phyloP scores from a whole-genome alignment of 2,888 invertebrate species.

The Lypha dubia region DNA sequence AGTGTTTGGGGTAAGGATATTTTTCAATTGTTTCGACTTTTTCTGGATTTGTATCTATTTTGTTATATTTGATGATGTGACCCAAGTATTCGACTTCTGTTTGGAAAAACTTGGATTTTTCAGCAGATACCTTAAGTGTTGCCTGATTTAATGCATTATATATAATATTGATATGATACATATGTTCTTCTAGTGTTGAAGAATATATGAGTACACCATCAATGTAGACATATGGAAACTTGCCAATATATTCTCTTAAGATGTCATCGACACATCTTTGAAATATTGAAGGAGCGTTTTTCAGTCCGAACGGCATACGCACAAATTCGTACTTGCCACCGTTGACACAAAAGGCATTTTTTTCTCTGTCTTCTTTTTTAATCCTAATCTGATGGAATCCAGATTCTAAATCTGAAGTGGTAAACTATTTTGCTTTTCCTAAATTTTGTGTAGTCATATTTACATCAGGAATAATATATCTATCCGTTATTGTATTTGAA shows the following conservation, averaged over 20 bases:
- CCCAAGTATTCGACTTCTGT: not conserved
- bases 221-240: conserved; percentile 42
- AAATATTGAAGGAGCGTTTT: too few species aligned
- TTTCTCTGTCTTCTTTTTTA: too few species aligned
- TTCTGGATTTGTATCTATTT: not conserved
- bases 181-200: not conserved
- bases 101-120: too few species aligned
- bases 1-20: not conserved
- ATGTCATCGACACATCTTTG: too few species aligned
- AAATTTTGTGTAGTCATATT: conserved; percentile 19
- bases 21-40: not conserved
- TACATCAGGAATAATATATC: conserved; percentile 29
- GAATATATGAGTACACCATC: conserved; percentile 43
- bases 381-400: too few species aligned
- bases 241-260: conserved; percentile 42
- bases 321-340: too few species aligned
- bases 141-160: not conserved
- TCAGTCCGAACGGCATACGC: too few species aligned
- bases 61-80: not conserved
- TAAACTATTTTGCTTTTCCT: conserved; percentile 4
- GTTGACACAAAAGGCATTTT: too few species aligned
- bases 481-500: conserved; percentile 26
- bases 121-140: not conserved
- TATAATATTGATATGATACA: not conserved
- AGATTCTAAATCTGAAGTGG: too few species aligned